Percentiles rank a stretch among this genome's conserved stretches.
Evolutionary conservation across 1,140 invertebrate genomes (phyloP).

Genomic region (Pararge aegeria): DNA sequence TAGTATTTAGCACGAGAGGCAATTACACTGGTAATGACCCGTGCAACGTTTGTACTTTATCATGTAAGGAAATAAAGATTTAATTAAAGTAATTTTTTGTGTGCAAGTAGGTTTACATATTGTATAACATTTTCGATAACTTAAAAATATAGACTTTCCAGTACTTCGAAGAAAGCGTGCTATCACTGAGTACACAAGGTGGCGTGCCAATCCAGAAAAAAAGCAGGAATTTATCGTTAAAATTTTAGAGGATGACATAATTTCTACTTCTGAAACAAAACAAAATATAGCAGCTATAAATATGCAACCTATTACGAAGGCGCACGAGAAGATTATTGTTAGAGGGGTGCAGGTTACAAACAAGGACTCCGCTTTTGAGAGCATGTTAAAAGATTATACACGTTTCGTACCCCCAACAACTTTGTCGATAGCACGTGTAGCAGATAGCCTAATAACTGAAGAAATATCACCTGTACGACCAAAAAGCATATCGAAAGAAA

Average conservation of each 20-base stretch:
- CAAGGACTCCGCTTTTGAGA: constrained; percentile 22
- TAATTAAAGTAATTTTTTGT: constrained; percentile 2
- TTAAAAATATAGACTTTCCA: constrained; percentile 31
- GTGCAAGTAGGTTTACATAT: constrained; percentile 2
- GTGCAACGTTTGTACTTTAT: constrained; percentile 38
- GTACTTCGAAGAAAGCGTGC: constrained; percentile 57
- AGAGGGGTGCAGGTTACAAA: constrained; percentile 49
- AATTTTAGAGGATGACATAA: constrained; percentile 64
- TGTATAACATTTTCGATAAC: no score
- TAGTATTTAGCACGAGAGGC: constrained; percentile 32
- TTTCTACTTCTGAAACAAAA: constrained; percentile 33
- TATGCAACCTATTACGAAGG: constrained; percentile 47
- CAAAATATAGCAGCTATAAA: constrained; percentile 57
- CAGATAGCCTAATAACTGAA: constrained; percentile 18
- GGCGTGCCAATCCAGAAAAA: constrained; percentile 50
- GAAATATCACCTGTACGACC: constrained; percentile 28
- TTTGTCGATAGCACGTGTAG: constrained; percentile 17
- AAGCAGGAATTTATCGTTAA: constrained; percentile 66
- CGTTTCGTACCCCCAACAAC: constrained; percentile 51
- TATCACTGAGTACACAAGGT: constrained; percentile 58
- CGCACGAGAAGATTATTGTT: constrained; percentile 52
- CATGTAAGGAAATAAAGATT: constrained; percentile 40
- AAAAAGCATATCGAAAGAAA: neutral
- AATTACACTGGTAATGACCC: constrained; percentile 46
- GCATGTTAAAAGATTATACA: constrained; percentile 44